Base-by-base conservation (phyloP, 2,888 invertebrate species). In the Rhaphigaster nebulosa region DNA sequence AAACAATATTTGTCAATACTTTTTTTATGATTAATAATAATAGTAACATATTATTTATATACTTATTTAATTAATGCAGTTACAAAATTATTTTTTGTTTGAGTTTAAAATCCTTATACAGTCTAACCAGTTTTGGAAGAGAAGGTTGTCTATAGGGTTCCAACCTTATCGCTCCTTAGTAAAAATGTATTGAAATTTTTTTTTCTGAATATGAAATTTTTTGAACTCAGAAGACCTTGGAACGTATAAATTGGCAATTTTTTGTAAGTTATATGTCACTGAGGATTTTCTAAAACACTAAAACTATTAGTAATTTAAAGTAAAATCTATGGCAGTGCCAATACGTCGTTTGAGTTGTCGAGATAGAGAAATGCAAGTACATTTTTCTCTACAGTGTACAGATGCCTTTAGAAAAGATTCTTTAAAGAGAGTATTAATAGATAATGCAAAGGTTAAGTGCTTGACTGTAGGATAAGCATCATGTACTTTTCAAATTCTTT, bases 351-450 rank as follows among this genome's bases (percentile, higher is more conserved):
- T 45, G 45, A 45, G 4, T 52, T 56, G 23, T 56, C 26, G 4
- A 56, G 56, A 26, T 26, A 26, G 56, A 23, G 23, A n/a, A n/a
- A n/a, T 5, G 1, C 0, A 26, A 26, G 23, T n/a, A 60, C 1
- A 60, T 60, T 65, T n/a, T 65, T n/a, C 29, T 65, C 65, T 29
- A 65, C 12, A 12, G 13, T n/a, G 65, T 29, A 10, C 65, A 65
- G 65, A 29, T 65, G 65, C 29, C 29, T 29, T 65, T 65, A 65
- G 60, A 65, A 65, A 65, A 65, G 29, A 29, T 34, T 65, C 60
- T 65, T n/a, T 29, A 65, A 65, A 65, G 65, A 65, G 65, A 29
- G 29, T 65, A 65, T 29, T 65, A 65, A 65, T 65, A 65, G 65
- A 65, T 29, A 29, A 65, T 15, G 29, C 15, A 65, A 65, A 65